A percentile compares a stretch with the other conserved stretches of the same genome.
phyloP scores from a whole-genome alignment of 2,888 invertebrate species.

The Zaprionus lineosus region DNA sequence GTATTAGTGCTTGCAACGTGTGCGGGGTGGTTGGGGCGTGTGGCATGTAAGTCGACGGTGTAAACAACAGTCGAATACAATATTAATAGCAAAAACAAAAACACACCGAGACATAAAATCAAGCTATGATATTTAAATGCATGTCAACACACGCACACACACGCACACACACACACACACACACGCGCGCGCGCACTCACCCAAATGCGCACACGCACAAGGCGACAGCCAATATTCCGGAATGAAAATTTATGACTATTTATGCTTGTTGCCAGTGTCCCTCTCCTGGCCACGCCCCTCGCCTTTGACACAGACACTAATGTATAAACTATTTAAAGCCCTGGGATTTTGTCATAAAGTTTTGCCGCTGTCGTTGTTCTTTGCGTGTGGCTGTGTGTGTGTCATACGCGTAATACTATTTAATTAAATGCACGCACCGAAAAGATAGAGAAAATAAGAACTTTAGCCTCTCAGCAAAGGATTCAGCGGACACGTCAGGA shows the following conservation, averaged over 20 bases:
- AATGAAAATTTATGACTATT: constrained; percentile 33
- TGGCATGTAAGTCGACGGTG: constrained; percentile 23
- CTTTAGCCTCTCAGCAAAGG: constrained; percentile 6
- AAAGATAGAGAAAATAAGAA: constrained; percentile 25
- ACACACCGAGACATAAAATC: constrained; percentile 27
- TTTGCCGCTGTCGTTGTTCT: constrained; percentile 22
- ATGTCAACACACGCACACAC: constrained; percentile 10
- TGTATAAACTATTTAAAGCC: constrained; percentile 17
- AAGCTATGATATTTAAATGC: constrained; percentile 49
- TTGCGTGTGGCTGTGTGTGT: constrained; percentile 1
- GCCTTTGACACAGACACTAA: constrained; percentile 3
- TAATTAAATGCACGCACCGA: constrained; percentile 54
- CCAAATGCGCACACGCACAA: constrained; percentile 4
- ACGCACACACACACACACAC: not conserved
- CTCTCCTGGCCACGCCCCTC: too few relatives aligned
- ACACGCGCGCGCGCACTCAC: constrained; percentile 9
- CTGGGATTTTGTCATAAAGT: constrained; percentile 1
- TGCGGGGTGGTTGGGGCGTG: too few relatives aligned
- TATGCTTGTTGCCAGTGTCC: constrained; percentile 25
- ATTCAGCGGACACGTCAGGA: not conserved
- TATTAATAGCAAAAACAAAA: constrained; percentile 16
- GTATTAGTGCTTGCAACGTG: too few relatives aligned
- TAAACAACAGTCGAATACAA: constrained; percentile 51
- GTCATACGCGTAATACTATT: constrained; percentile 36
- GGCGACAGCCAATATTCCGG: not conserved